Evolutionary conservation across 2,797 vertebrate species (phyloP), one percentile per base, ranked within the genome.

Genomic region (Pelochelys cantorii): DNA sequence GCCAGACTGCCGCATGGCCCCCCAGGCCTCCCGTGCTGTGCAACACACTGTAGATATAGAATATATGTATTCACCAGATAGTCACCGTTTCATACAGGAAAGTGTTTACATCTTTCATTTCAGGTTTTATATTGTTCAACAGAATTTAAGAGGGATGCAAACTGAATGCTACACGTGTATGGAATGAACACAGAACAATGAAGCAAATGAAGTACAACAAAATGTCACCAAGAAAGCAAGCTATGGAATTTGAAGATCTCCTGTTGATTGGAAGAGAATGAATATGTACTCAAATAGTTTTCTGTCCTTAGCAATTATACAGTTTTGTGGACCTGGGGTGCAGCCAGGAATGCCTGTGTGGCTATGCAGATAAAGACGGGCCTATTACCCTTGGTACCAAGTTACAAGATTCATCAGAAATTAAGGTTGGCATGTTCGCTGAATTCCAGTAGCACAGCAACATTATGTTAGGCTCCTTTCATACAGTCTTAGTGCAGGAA

Each of bases 231-330:
- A 53, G 54, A 55, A 62, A 57, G 62, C 85, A 20, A 94, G 4
- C 60, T 0, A 1, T 81, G 9, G 71, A 20, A 1, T 0, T 0
- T 71, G 65, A 85, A 37, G 22, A 6, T 3, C 34, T 48, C 77
- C 18, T 3, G 53, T 20, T 68, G 54, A 6, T 85, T 93, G 8
- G 62, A 71, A 87, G 5, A 9, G 53, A 79, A 5, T 4, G 9
- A 77, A 88, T 42, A 57, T 53, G 7, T 80, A 74, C 48, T 5
- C 4, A 85, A 27, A 9, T 59, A 27, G 5, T 71, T 68, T 89
- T 62, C n/a, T 27, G 1, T 9, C 3, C 80, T 87, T 84, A 60
- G n/a, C 23, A 54, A 0, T n/a, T 17, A 48, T 10, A 8, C 52
- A 78, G 13, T 85, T 82, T 82, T 83, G 42, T 20, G 81, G 81